Evolutionary conservation across 2,797 vertebrate genomes (phyloP).

Genomic region (Uromys caudimaculatus): DNA sequence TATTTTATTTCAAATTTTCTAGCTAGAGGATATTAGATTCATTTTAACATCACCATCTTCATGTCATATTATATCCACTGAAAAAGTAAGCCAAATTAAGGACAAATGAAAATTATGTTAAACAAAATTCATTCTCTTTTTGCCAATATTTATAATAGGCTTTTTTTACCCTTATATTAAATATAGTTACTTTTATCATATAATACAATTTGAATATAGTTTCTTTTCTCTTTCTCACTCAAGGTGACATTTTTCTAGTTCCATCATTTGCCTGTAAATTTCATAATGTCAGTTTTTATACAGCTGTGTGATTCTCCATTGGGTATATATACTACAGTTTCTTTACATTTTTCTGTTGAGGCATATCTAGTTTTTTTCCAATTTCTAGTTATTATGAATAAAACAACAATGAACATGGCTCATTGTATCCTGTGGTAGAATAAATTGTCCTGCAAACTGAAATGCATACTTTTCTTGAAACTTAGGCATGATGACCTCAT

Average conservation of each 20-base stretch:
- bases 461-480: neutral
- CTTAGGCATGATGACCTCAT: neutral
- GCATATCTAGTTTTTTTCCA: neutral
- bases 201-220: neutral
- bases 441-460: too few relatives aligned
- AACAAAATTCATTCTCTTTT: neutral
- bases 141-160: neutral
- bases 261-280: neutral
- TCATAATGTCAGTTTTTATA: neutral
- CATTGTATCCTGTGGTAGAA: neutral
- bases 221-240: neutral
- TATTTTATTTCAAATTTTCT: constrained; percentile 45
- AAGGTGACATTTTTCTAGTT: neutral
- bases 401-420: neutral
- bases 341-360: neutral
- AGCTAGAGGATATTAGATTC: constrained; percentile 18
- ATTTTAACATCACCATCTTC: constrained; percentile 45
- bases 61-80: neutral
- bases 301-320: neutral
- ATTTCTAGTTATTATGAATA: neutral
- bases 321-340: neutral
- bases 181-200: neutral
- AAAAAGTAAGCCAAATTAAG: neutral
- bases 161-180: neutral
- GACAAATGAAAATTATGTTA: constrained; percentile 41